Percentiles rank a stretch among this genome's conserved stretches.
Conservation (phyloP, 2,797 vertebrate species). For the Brachyrhaphis roseni region DNA sequence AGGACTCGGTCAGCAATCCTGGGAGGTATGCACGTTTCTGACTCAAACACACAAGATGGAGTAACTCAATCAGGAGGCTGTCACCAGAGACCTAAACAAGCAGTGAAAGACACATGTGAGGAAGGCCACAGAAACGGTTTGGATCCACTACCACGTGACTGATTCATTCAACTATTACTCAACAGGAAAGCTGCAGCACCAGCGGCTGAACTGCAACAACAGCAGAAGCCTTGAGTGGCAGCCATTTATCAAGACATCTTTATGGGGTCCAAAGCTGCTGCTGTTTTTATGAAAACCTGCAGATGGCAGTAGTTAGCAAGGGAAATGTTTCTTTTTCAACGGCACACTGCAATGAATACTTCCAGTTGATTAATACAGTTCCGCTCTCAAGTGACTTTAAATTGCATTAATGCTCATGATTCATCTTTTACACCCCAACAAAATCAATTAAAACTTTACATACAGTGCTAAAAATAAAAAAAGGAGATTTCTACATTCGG, state of each 20-base stretch:
- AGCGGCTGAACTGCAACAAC: slow-evolving; percentile 11
- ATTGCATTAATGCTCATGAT: neutral
- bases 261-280: slow-evolving; percentile 7
- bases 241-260: slow-evolving; percentile 1
- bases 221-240: slow-evolving; percentile 20
- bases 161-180: neutral
- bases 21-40: slow-evolving; percentile 21
- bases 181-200: slow-evolving; percentile 6
- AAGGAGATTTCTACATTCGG: neutral
- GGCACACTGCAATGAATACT: slow-evolving; percentile 12
- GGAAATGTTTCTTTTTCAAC: neutral
- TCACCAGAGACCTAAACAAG: slow-evolving; percentile 17
- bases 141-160: slow-evolving; percentile 1
- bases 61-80: slow-evolving; percentile 44
- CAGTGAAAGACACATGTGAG: slow-evolving; percentile 5
- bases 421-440: neutral
- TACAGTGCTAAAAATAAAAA: neutral
- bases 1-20: slow-evolving; percentile 55
- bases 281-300: slow-evolving; percentile 10
- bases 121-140: slow-evolving; percentile 22
- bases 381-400: neutral
- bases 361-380: slow-evolving; percentile 21
- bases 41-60: slow-evolving; percentile 52
- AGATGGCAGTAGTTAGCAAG: slow-evolving; percentile 26
- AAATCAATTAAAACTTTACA: neutral